Evolutionary conservation across 2,888 invertebrate genomes (phyloP).

Genomic region (Lissonota sp.): DNA sequence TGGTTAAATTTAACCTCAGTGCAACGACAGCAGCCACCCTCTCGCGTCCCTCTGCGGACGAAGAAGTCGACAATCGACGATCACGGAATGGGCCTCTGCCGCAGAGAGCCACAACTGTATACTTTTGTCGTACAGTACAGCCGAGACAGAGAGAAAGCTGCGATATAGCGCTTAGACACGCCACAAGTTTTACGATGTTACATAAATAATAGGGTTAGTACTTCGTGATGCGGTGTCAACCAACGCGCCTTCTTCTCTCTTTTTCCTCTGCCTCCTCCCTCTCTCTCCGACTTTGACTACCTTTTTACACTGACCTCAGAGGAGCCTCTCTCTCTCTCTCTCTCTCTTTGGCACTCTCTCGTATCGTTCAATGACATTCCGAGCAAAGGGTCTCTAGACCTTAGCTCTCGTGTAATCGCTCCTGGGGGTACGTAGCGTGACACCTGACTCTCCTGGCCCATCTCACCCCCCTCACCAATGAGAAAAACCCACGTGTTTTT

Average conservation of each 20-base stretch:
- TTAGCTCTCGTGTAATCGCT: slow-evolving; percentile 69
- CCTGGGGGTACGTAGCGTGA: slow-evolving; percentile 71
- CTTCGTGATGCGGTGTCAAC: slow-evolving; percentile 81
- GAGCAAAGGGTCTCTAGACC: slow-evolving; percentile 29
- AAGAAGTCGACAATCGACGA: slow-evolving; percentile 65
- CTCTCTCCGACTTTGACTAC: slow-evolving; percentile 64
- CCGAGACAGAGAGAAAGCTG: slow-evolving; percentile 42
- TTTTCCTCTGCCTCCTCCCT: slow-evolving; percentile 51
- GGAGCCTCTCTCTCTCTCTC: background rate
- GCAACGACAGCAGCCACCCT: background rate
- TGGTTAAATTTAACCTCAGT: slow-evolving; percentile 27
- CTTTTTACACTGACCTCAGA: slow-evolving; percentile 29
- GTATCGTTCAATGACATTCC: slow-evolving; percentile 45
- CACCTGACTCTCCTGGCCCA: slow-evolving; percentile 63
- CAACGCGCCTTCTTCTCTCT: slow-evolving; percentile 63
- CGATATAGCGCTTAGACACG: slow-evolving; percentile 79
- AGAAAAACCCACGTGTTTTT: slow-evolving; percentile 18
- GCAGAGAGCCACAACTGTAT: slow-evolving; percentile 42
- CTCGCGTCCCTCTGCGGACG: background rate
- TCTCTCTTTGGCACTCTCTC: background rate
- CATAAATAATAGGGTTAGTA: slow-evolving; percentile 82
- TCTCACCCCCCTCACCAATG: slow-evolving; percentile 8
- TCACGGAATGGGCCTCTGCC: slow-evolving; percentile 57
- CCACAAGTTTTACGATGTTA: slow-evolving; percentile 82
- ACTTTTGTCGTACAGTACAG: slow-evolving; percentile 25